Evolutionary conservation across 2,113 vertebrate species (phyloP).

Genomic region (Thalassarche chlororhynchos): DNA sequence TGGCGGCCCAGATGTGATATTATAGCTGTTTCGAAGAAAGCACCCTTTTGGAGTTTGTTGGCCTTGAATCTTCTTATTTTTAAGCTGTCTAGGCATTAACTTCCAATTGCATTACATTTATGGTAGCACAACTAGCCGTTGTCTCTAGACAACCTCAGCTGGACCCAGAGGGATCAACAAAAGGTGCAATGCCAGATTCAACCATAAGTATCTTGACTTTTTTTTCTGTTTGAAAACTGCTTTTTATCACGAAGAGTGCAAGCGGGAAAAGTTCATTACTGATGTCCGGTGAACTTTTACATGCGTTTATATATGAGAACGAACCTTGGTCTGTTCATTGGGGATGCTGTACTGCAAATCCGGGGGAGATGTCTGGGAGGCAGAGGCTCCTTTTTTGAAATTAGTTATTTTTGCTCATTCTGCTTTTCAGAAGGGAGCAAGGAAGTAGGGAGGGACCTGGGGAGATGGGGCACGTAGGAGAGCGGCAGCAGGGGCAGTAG

Average conservation of each 20-base stretch:
- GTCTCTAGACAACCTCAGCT: neutral
- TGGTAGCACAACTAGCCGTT: neutral
- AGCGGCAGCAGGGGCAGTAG: neutral
- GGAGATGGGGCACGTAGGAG: fast-evolving
- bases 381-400: neutral
- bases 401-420: neutral
- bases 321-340: neutral
- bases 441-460: neutral
- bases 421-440: neutral
- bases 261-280: neutral
- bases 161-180: neutral
- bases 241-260: neutral
- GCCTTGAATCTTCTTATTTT: neutral
- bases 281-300: fast-evolving
- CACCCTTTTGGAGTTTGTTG: neutral
- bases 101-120: neutral
- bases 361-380: neutral
- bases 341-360: neutral
- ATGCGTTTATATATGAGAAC: neutral
- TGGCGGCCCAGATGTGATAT: neutral
- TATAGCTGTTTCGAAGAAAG: neutral
- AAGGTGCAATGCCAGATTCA: neutral
- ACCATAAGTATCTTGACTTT: neutral
- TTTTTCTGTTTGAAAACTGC: neutral
- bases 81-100: neutral